These are phyloP conservation scores for Dasypolia templi DNA, from an alignment of 2,888 invertebrate species.

Conservation along the genomic window DNA sequence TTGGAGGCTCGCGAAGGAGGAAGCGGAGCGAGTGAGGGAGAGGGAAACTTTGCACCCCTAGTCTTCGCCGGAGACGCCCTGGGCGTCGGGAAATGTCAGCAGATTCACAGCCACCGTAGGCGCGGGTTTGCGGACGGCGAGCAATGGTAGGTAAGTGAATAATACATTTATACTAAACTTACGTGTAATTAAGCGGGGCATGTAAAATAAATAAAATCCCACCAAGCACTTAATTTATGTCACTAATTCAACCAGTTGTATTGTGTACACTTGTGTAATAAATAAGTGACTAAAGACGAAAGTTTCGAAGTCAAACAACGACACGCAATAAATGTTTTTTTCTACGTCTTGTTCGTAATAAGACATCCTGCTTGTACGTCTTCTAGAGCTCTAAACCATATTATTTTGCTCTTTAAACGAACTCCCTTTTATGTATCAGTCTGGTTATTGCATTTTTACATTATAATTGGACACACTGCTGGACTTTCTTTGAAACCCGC, in stretches of 20 bases:
- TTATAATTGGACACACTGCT: constrained; percentile 20
- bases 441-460: constrained; percentile 12
- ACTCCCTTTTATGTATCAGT: constrained; percentile 14
- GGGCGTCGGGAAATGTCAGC: too few species aligned
- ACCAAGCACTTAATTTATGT: not conserved
- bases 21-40: too few species aligned
- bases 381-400: constrained; percentile 18
- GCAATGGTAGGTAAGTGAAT: too few species aligned
- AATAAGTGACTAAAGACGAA: not conserved
- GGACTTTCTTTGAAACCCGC: constrained; percentile 12
- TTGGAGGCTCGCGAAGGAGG: too few species aligned
- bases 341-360: constrained; percentile 5
- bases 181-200: too few species aligned
- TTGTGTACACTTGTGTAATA: not conserved
- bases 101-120: too few species aligned
- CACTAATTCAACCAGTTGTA: not conserved
- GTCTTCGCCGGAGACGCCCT: too few species aligned
- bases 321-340: not conserved
- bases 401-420: constrained; percentile 34
- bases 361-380: constrained; percentile 4
- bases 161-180: too few species aligned
- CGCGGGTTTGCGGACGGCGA: too few species aligned
- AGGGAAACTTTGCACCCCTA: too few species aligned
- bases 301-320: too few species aligned
- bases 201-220: not conserved